phyloP scores from a whole-genome alignment of 2,113 vertebrate species.

The Dicentrarchus labrax region DNA sequence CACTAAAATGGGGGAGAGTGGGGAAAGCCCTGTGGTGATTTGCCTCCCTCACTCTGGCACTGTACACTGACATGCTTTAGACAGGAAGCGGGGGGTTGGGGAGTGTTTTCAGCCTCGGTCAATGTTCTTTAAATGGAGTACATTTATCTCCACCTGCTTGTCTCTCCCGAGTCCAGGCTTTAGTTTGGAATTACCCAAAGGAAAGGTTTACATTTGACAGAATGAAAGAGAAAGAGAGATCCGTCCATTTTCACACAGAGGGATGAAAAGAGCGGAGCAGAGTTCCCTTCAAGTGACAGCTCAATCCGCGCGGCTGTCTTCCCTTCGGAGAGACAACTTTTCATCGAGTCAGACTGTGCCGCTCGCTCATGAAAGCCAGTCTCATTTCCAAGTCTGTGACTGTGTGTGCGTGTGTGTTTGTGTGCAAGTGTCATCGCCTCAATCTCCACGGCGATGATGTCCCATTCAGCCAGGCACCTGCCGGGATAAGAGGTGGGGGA shows the following conservation, averaged over 20 bases:
- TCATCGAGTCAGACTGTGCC: constrained; percentile 39
- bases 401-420: constrained; percentile 21
- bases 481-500: constrained; percentile 64
- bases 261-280: constrained; percentile 48
- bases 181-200: constrained; percentile 41
- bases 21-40: constrained; percentile 14
- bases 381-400: constrained; percentile 46
- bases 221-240: constrained; percentile 39
- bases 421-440: constrained; percentile 44
- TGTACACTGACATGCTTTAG: constrained; percentile 61
- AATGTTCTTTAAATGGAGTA: constrained; percentile 53
- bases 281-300: constrained; percentile 53
- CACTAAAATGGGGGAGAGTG: constrained; percentile 1
- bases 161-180: constrained; percentile 25
- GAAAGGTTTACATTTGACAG: constrained; percentile 64
- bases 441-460: constrained; percentile 70
- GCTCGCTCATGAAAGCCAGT: constrained; percentile 41
- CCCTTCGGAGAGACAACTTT: constrained; percentile 43
- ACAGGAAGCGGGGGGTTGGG: constrained; percentile 21
- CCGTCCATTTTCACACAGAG: constrained; percentile 43
- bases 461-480: constrained; percentile 70
- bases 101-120: constrained; percentile 18
- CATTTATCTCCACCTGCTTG: constrained; percentile 56
- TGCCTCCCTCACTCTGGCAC: constrained; percentile 23
- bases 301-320: constrained; percentile 54